Percentiles rank a stretch among this genome's conserved stretches.
These are phyloP conservation scores for Platysternon megacephalum DNA, from an alignment of 2,113 vertebrate genomes.

Conservation along the genomic window DNA sequence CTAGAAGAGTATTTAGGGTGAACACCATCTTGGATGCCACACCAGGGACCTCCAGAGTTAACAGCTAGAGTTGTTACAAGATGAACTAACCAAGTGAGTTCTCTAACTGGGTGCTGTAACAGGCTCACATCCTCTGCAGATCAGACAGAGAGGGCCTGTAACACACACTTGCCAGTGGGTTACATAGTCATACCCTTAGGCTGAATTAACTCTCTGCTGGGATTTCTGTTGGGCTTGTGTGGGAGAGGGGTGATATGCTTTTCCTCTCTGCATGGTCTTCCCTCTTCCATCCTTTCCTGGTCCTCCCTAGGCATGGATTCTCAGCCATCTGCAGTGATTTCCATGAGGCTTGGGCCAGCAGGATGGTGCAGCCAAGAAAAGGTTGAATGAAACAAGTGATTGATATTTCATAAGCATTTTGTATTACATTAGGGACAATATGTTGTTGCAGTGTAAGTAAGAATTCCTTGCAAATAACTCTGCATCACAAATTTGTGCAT, in stretches of 20 bases:
- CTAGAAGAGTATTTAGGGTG: background rate
- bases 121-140: too few species aligned
- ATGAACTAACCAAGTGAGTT: background rate
- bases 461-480: conserved; percentile 50
- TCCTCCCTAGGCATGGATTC: conserved; percentile 45
- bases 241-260: conserved; percentile 23
- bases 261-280: conserved; percentile 18
- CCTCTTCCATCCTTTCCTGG: background rate
- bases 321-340: conserved; percentile 45
- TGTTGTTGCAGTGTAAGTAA: conserved; percentile 54
- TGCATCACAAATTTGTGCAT: background rate
- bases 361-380: conserved; percentile 33
- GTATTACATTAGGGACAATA: conserved; percentile 45
- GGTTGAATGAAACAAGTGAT: conserved; percentile 31
- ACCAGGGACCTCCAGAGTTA: background rate
- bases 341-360: conserved; percentile 20
- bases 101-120: too few species aligned
- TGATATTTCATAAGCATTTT: conserved; percentile 31
- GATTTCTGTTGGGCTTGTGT: too few species aligned
- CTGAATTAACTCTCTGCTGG: too few species aligned
- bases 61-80: background rate
- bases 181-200: too few species aligned
- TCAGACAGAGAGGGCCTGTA: too few species aligned
- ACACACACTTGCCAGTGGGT: too few species aligned
- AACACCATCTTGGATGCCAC: background rate